These are phyloP conservation scores for Drosophila planitibia DNA, from an alignment of 2,888 invertebrate species.

Conservation along the genomic window DNA sequence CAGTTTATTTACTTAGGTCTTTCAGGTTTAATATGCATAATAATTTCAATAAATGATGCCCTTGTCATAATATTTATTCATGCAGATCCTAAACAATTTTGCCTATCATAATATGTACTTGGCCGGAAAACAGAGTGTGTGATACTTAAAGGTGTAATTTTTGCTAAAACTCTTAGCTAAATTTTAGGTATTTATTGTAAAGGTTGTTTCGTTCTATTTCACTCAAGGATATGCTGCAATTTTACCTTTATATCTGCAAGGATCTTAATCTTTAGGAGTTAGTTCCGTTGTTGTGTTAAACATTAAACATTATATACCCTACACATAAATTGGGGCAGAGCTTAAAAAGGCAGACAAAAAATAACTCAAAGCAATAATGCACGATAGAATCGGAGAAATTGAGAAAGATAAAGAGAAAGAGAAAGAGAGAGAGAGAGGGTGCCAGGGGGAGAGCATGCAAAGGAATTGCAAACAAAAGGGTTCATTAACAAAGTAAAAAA, in stretches of 20 bases:
- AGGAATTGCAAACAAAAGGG: conserved; percentile 72
- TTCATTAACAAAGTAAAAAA: conserved; percentile 80
- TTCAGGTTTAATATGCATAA: not conserved
- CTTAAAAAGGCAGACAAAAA: not conserved
- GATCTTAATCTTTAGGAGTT: not conserved
- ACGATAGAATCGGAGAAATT: conserved; percentile 4
- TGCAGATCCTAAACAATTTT: not conserved
- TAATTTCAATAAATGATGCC: not conserved
- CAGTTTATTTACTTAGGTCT: not conserved
- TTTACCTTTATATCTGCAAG: too few relatives aligned
- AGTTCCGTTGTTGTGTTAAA: not conserved
- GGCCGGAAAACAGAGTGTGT: not conserved
- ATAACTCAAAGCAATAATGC: conserved; percentile 18
- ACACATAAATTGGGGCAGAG: conserved; percentile 1
- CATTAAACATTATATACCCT: conserved; percentile 16
- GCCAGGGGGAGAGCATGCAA: conserved; percentile 22
- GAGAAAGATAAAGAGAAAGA: not conserved
- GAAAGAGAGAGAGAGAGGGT: not conserved
- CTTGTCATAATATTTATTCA: not conserved
- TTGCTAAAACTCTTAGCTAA: not conserved
- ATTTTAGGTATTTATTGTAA: not conserved
- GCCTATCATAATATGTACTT: not conserved
- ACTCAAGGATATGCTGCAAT: not conserved
- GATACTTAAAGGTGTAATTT: not conserved
- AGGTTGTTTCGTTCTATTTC: not conserved